These are phyloP conservation scores for Pagrus major DNA, from an alignment of 2,113 vertebrate species.

Conservation along the genomic window DNA sequence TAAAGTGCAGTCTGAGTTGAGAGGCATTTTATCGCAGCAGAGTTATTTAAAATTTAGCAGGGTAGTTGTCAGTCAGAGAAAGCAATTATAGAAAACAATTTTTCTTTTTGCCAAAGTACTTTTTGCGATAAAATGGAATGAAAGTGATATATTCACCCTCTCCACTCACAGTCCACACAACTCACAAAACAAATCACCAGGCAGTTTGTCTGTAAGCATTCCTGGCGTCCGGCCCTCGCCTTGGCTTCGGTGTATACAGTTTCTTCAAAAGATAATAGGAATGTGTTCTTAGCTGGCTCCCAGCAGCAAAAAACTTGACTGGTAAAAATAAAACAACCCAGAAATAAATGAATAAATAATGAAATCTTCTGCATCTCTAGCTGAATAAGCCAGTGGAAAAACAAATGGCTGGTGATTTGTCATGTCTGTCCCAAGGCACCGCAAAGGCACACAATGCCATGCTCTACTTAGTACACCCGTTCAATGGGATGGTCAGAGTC, in stretches of 20 bases:
- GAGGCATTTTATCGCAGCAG: neutral
- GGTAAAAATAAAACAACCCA: neutral
- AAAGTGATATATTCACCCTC: neutral
- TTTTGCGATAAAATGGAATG: neutral
- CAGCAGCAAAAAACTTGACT: neutral
- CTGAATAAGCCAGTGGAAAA: slow-evolving; percentile 31
- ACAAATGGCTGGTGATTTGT: slow-evolving; percentile 73
- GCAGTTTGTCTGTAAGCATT: slow-evolving; percentile 17
- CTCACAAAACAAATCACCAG: slow-evolving; percentile 45
- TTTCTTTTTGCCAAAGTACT: neutral
- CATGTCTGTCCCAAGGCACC: slow-evolving; percentile 62
- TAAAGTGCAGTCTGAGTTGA: neutral
- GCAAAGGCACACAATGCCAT: slow-evolving; percentile 65
- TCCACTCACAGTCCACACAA: slow-evolving; percentile 2
- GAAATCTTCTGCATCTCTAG: slow-evolving; percentile 17
- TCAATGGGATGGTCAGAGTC: slow-evolving; percentile 54
- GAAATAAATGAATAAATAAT: slow-evolving; percentile 41
- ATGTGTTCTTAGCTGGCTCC: slow-evolving; percentile 9
- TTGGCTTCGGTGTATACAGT: neutral
- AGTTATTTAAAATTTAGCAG: neutral
- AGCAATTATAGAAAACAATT: neutral
- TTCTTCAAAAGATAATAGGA: slow-evolving; percentile 18
- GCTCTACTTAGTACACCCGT: slow-evolving; percentile 71
- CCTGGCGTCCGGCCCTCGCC: neutral
- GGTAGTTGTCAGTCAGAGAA: neutral